Evolutionary conservation across 2,797 vertebrate genomes (phyloP).

Genomic region (Arnoldichthys spilopterus): DNA sequence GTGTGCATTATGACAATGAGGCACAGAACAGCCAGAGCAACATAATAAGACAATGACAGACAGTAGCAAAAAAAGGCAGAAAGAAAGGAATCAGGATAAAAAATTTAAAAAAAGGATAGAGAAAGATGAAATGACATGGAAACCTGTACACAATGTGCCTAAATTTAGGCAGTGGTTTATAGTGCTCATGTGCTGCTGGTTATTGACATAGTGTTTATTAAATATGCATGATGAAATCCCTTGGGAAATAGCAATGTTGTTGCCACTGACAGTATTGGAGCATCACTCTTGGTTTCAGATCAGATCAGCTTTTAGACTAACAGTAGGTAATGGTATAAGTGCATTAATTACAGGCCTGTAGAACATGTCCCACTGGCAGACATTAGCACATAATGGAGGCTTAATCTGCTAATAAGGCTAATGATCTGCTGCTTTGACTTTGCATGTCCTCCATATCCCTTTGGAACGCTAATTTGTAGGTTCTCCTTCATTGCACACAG

Average conservation of each 20-base stretch:
- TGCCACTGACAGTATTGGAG: not conserved
- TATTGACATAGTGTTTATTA: not conserved
- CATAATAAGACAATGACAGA: not conserved
- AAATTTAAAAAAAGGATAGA: not conserved
- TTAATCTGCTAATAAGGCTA: not conserved
- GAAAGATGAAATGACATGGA: not conserved
- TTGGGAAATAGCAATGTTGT: not conserved
- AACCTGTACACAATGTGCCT: not conserved
- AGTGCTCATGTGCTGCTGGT: not conserved
- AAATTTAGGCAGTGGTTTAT: not conserved
- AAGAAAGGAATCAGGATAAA: not conserved
- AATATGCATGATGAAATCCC: not conserved
- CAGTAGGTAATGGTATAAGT: not conserved
- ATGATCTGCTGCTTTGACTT: not conserved
- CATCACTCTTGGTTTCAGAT: not conserved
- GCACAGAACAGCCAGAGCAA: not conserved
- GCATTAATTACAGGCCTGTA: not conserved
- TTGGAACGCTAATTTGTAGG: not conserved
- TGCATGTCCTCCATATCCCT: not conserved
- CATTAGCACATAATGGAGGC: not conserved
- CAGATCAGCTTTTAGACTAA: constrained; percentile 10
- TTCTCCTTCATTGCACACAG: not conserved
- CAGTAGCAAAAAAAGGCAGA: not conserved
- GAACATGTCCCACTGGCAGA: not conserved
- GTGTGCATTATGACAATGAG: not conserved